These are phyloP conservation scores for Hydrotaea diabolus DNA, from an alignment of 2,888 invertebrate genomes.

Conservation along the genomic window DNA sequence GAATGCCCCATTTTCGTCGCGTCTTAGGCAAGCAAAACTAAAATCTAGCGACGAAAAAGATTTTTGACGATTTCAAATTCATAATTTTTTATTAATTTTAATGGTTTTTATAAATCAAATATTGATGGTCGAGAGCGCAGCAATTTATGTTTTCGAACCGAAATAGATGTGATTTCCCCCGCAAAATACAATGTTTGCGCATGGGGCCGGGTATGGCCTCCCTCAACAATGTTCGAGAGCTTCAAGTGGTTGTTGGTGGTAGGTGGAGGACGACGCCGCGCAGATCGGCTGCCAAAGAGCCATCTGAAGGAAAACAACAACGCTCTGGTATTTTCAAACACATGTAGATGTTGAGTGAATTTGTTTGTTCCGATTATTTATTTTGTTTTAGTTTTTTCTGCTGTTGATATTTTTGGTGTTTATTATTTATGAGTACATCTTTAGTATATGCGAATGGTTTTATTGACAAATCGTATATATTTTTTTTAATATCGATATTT, in stretches of 20 bases:
- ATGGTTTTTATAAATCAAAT: conserved; percentile 51
- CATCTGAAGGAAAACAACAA: not conserved
- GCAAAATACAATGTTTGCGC: not conserved
- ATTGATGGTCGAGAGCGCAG: not conserved
- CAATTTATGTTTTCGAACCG: not conserved
- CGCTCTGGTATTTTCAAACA: not conserved
- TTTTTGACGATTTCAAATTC: conserved; percentile 36
- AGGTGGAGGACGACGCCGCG: not conserved
- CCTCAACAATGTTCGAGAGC: not conserved
- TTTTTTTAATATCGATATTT: not conserved
- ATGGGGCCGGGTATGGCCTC: not conserved
- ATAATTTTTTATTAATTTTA: conserved; percentile 46
- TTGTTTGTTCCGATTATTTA: not conserved
- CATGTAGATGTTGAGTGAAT: not conserved
- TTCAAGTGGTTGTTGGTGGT: not conserved
- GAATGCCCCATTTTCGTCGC: conserved; percentile 16
- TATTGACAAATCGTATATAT: conserved; percentile 4
- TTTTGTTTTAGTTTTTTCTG: not conserved
- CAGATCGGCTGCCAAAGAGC: not conserved
- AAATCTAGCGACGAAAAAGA: not conserved
- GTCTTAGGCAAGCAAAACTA: not conserved
- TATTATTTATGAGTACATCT: not conserved
- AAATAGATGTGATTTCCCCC: not conserved
- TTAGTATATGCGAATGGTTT: not conserved
- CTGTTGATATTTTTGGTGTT: not conserved